Percentiles rank a stretch among this genome's conserved stretches.
These are phyloP conservation scores for Melanaphis sacchari DNA, from an alignment of 1,140 invertebrate genomes.

Conservation along the genomic window DNA sequence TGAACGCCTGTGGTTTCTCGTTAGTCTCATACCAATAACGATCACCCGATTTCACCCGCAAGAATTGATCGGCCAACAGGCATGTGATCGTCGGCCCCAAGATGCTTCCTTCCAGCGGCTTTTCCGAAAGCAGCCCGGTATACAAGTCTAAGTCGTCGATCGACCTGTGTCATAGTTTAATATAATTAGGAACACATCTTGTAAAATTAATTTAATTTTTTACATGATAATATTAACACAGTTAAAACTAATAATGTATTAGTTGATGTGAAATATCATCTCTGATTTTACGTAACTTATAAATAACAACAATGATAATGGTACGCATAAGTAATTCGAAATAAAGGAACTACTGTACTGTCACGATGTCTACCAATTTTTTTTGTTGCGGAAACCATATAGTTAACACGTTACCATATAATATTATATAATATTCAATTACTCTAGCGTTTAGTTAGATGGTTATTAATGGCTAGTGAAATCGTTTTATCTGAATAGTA, in stretches of 20 bases:
- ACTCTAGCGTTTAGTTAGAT: too few species aligned
- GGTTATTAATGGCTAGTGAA: too few species aligned
- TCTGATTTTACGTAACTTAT: background rate
- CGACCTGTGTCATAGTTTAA: conserved; percentile 64
- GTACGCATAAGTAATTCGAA: background rate
- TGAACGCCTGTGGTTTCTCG: conserved; percentile 74
- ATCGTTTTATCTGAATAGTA: too few species aligned
- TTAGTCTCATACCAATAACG: conserved; percentile 85
- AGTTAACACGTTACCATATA: too few species aligned
- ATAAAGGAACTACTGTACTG: too few species aligned
- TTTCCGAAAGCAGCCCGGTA: conserved; percentile 82
- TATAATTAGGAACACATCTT: background rate
- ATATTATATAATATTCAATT: too few species aligned
- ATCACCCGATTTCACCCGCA: conserved; percentile 79
- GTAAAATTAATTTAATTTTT: background rate
- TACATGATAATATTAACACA: background rate
- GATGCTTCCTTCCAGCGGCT: conserved; percentile 71
- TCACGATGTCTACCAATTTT: too few species aligned
- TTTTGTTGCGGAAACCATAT: too few species aligned
- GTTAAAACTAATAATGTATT: background rate
- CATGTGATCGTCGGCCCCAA: conserved; percentile 87
- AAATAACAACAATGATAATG: background rate
- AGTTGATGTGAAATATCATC: background rate
- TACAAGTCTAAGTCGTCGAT: conserved; percentile 89
- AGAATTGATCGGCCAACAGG: conserved; percentile 86